Percentiles rank a stretch among this genome's conserved stretches.
Conservation (phyloP, 1,140 invertebrate genomes). For the Trichogramma pretiosum region DNA sequence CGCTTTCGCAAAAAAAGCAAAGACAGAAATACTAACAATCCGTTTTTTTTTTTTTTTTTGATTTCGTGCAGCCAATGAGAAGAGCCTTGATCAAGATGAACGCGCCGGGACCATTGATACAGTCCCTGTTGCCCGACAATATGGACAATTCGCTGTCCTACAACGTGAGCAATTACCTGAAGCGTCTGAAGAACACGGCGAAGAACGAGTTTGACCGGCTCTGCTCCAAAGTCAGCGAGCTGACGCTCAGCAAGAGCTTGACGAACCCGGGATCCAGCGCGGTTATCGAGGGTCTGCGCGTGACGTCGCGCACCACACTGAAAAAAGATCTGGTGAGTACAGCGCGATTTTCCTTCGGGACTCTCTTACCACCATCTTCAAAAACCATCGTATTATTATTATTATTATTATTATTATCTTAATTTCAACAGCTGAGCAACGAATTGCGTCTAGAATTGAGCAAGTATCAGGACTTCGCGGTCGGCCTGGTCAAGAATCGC, state of each 20-base stretch:
- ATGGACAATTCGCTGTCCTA: conserved; percentile 90
- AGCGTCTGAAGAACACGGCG: conserved; percentile 90
- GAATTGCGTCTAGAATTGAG: conserved; percentile 71
- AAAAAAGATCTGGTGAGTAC: conserved; percentile 65
- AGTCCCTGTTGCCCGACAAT: conserved; percentile 80
- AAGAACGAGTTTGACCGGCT: conserved; percentile 91
- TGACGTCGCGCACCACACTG: conserved; percentile 55
- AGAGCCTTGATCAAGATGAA: conserved; percentile 88
- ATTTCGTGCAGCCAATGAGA: conserved; percentile 74
- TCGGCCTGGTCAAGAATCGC: conserved; percentile 56
- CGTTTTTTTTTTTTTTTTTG: conserved; percentile 28
- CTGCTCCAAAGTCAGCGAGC: conserved; percentile 60
- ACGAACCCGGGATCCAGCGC: conserved; percentile 36
- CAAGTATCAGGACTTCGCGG: conserved; percentile 79
- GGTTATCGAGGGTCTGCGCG: conserved; percentile 62
- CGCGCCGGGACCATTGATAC: conserved; percentile 66
- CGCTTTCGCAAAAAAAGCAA: neutral
- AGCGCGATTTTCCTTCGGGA: too few species aligned
- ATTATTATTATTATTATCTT: conserved; percentile 8
- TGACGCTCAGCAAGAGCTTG: conserved; percentile 47
- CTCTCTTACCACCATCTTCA: too few species aligned
- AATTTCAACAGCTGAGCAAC: conserved; percentile 50
- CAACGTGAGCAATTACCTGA: conserved; percentile 88
- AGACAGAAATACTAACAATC: neutral
- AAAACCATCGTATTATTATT: neutral